Base-by-base conservation (phyloP, 2,797 vertebrate species). In the Tiaroga cobitis region DNA sequence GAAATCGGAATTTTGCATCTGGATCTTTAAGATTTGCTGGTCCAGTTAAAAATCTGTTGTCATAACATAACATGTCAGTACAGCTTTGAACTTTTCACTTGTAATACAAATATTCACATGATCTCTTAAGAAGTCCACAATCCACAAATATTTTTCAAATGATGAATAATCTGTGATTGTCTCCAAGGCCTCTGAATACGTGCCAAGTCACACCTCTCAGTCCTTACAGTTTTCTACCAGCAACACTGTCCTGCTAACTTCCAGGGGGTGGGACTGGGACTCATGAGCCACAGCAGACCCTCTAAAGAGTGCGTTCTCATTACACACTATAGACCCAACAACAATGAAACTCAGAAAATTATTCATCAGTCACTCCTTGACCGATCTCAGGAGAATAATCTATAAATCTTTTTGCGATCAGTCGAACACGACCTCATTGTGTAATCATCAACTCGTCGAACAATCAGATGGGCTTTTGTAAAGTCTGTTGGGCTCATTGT, bases 11-110 rank as follows among this genome's bases (percentile, higher is more conserved):
- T 93, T 98, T 99, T 90, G 97, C 95, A 89, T 98, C 98, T 1
- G 98, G 97, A 91, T 99, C 98, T 89, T 98, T 98, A 18, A 99
- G 94, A 90, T 97, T 99, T 77, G 97, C 90, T 1, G 98, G 98
- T 92, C 98, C 98, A 39, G 97, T 99, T 89, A 99, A 94, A 95
- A 99, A 99, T 93, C 98, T 99, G 29, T 80, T 24, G 4, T 26
- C 56, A 65, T 32, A 65, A 49, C 54, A 77, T 41, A 77, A 61
- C 41, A 80, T 16, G 7, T 80, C 4, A 80, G 41, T 49, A 34
- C 39, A 24, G 46, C 39, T 67, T 2, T 24, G 9, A 46, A 19
- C 37, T 5, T 61, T 63, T 63, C 37, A 43, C 15, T n/a, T 4
- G 11, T 34, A 19, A 10, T 77, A 59, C 77, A 61, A 46, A 43